These are phyloP conservation scores for Gastrophryne carolinensis DNA, from an alignment of 2,797 vertebrate species.

Conservation along the genomic window DNA sequence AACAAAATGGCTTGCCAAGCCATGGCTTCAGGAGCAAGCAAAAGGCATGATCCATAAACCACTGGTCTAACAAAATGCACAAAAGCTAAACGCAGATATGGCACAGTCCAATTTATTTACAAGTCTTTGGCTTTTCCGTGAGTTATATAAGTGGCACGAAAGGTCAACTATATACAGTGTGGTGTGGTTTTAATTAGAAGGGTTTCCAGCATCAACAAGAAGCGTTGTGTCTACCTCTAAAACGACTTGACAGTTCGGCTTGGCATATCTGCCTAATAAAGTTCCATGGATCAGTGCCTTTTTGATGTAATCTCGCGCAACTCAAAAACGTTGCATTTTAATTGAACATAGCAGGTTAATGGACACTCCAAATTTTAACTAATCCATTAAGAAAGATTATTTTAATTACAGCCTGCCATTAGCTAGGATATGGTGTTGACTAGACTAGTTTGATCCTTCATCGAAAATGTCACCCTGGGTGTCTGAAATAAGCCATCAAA, in stretches of 20 bases:
- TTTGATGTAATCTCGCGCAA: constrained; percentile 40
- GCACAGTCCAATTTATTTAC: constrained; percentile 49
- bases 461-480: constrained; percentile 25
- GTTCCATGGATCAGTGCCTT: constrained; percentile 41
- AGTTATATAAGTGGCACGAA: constrained; percentile 44
- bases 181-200: constrained; percentile 52
- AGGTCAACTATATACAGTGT: constrained; percentile 47
- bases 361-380: constrained; percentile 54
- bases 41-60: not conserved
- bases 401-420: constrained; percentile 42
- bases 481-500: constrained; percentile 26
- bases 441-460: not conserved
- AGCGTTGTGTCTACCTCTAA: constrained; percentile 19
- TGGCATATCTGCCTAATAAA: constrained; percentile 40
- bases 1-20: too few relatives aligned
- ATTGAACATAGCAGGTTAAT: constrained; percentile 53
- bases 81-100: constrained; percentile 13
- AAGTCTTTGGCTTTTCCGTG: constrained; percentile 35
- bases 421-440: not conserved
- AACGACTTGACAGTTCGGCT: constrained; percentile 30
- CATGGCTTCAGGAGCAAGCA: too few relatives aligned
- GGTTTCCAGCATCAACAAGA: constrained; percentile 52
- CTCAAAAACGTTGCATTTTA: constrained; percentile 44
- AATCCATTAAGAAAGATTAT: constrained; percentile 44
- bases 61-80: not conserved